A percentile compares a stretch with the other conserved stretches of the same genome.
Conservation (phyloP, 1,140 invertebrate genomes). For the Nasonia longicornis region DNA sequence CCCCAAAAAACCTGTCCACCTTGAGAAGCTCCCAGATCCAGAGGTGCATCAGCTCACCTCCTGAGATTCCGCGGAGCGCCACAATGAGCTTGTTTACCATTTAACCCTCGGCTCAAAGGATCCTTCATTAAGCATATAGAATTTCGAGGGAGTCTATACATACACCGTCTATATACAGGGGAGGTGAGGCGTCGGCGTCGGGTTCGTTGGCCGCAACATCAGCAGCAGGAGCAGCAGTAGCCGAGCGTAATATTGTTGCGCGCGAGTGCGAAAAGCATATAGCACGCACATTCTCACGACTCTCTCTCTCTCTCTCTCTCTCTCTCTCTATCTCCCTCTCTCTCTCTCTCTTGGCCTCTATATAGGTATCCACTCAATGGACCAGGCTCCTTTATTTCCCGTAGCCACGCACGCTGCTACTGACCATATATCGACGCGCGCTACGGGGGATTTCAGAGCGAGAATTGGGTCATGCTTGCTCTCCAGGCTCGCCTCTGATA, state of each 20-base stretch:
- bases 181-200: neutral
- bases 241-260: constrained; percentile 8
- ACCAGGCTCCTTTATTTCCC: neutral
- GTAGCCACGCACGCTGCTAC: neutral
- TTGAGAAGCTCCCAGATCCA: no score
- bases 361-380: neutral
- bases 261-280: neutral
- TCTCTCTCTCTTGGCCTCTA: neutral
- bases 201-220: neutral
- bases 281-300: constrained; percentile 3
- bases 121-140: constrained; percentile 33
- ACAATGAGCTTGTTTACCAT: constrained; percentile 9
- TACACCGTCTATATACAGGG: no score
- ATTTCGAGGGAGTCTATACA: neutral
- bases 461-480: neutral
- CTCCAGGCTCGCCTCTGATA: neutral
- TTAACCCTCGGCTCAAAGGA: constrained; percentile 12
- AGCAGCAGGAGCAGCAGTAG: neutral
- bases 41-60: neutral
- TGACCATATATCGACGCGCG: neutral
- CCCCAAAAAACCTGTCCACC: no score
- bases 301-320: neutral
- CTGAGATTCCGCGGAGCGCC: constrained; percentile 38
- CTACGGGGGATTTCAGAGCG: neutral
- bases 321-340: no score